These are phyloP conservation scores for Amblyjoppa fuscipennis DNA, from an alignment of 2,888 invertebrate species.

Conservation along the genomic window DNA sequence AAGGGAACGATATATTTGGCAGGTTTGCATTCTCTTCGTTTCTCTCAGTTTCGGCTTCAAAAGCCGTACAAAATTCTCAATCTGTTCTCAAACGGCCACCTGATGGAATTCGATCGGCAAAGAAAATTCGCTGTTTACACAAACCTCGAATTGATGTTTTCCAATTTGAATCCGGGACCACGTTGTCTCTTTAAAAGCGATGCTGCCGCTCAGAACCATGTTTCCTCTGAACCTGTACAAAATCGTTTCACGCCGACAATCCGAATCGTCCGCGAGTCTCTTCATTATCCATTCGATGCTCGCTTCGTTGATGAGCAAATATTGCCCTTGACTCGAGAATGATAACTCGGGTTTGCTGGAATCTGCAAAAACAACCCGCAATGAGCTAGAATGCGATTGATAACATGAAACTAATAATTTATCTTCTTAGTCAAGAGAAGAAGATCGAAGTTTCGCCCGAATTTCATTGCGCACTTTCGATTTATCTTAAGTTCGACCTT, in stretches of 20 bases:
- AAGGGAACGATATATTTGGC: neutral
- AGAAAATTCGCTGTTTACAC: slow-evolving; percentile 8
- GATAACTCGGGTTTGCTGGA: slow-evolving; percentile 85
- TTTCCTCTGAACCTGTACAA: slow-evolving; percentile 96
- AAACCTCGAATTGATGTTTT: slow-evolving; percentile 88
- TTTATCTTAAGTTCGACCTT: too few species aligned
- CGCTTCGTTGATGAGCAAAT: slow-evolving; percentile 91
- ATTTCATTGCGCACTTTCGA: too few species aligned
- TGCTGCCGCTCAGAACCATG: slow-evolving; percentile 91
- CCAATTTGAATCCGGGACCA: slow-evolving; percentile 90
- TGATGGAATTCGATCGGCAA: neutral
- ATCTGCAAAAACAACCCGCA: slow-evolving; percentile 68
- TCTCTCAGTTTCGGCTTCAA: neutral
- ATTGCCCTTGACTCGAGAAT: slow-evolving; percentile 94
- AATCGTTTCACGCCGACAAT: slow-evolving; percentile 87
- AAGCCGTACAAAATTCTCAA: neutral
- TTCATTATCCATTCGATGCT: slow-evolving; percentile 91
- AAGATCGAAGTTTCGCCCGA: too few species aligned
- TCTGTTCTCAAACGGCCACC: neutral
- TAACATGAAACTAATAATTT: neutral
- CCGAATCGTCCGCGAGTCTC: slow-evolving; percentile 86
- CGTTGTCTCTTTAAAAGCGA: slow-evolving; percentile 92
- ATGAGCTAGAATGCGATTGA: neutral
- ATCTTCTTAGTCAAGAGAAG: neutral
- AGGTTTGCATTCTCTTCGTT: neutral